Evolutionary conservation across 2,888 invertebrate species (phyloP), one percentile per base, ranked within the genome.

Genomic region (Vanessa cardui): DNA sequence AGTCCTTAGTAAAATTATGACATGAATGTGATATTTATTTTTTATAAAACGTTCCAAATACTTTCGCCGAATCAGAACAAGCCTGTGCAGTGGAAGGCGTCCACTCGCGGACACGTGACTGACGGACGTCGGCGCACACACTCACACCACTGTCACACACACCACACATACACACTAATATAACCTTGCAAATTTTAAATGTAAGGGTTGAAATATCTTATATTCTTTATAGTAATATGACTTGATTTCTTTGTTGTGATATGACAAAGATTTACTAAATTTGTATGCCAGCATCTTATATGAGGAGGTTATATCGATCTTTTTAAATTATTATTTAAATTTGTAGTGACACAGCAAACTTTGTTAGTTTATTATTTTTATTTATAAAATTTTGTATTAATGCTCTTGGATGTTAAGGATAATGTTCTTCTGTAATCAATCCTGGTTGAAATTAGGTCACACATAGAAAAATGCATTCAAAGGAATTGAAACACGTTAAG

Each of bases 101-200:
- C 81, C 81, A 70, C 66, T 66, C 77, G 79, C 78, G 81, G 84
- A 84, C 84, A 78, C 81, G 84, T 87, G 87, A 87, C 85, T 85
- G 88, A 87, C 88, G 84, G 85, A 82, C 85, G 83, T 79, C 61
- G 39, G 45, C 63, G 58, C 71, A 62, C 70, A 66, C 66, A 26
- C 16, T 5, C 69, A 52, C 52, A 64, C 2, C 6, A 15, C n/a
- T n/a, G n/a, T n/a, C n/a, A n/a, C n/a, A n/a, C n/a, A n/a, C 21
- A 5, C 21, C 56, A 33, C 20, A 64, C 50, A 58, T 52, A 20
- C 9, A 20, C 39, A 50, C 58, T 33, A 31, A 33, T 39, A 54
- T 31, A 54, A 54, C 54, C 50, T 50, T 54, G 56, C 56, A 26
- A 33, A 39, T 39, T 39, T 31, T 6, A 33, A n/a, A 16, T 52